Conservation (phyloP, 2,113 vertebrate genomes). For the Psophia crepitans region DNA sequence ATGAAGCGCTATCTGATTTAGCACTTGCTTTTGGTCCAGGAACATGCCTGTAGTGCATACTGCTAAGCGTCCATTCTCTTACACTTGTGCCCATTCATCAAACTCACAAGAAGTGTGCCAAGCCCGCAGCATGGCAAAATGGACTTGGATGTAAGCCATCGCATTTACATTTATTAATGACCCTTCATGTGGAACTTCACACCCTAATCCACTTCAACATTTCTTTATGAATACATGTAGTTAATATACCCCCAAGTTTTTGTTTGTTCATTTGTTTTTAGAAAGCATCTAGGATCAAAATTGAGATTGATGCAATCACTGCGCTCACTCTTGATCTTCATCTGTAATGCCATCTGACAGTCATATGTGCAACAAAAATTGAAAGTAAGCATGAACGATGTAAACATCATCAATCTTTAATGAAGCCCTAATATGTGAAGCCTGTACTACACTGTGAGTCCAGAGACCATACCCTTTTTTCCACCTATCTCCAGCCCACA, state of each 20-base stretch:
- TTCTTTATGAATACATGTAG: not conserved
- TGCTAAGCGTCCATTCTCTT: not conserved
- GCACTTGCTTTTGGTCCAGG: not conserved
- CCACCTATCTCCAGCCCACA: not conserved
- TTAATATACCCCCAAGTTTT: not conserved
- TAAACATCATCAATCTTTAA: slow-evolving; percentile 40
- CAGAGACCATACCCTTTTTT: not conserved
- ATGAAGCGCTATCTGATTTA: not conserved
- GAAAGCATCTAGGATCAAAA: not conserved
- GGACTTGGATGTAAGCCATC: not conserved
- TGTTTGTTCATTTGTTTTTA: not conserved
- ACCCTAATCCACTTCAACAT: not conserved
- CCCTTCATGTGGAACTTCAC: not conserved
- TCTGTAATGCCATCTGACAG: slow-evolving; percentile 22
- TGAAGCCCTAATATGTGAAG: not conserved
- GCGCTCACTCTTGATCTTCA: not conserved
- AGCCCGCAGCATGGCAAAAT: not conserved
- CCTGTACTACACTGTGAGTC: not conserved
- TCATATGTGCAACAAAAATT: not conserved
- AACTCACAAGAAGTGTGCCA: not conserved
- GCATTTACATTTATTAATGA: not conserved
- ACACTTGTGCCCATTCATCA: not conserved
- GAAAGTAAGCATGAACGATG: not conserved
- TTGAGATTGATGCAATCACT: not conserved
- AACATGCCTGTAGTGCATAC: not conserved